Evolutionary conservation across 2,888 invertebrate species (phyloP), one percentile per base, ranked within the genome.

Genomic region (Rotaria socialis): DNA sequence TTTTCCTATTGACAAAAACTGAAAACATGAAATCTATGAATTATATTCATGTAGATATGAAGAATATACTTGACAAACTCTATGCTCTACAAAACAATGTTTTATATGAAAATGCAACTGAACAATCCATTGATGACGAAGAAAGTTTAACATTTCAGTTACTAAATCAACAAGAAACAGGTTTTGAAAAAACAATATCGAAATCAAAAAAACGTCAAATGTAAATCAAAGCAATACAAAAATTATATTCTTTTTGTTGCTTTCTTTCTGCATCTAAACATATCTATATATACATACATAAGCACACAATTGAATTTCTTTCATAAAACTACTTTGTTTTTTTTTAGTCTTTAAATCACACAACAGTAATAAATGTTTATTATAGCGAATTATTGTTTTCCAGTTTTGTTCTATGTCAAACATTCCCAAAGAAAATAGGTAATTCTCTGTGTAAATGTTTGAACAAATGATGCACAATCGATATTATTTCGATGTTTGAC

Each of bases 351-450:
- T 55, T 67, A 19, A 22, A 56, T 24, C 5, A 14, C 56, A 56
- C 24, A 56, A 56, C 8, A 56, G 56, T 24, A 56, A 56, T 56
- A 56, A 56, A 19, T 67, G 27, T 27, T 35, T 67, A 14, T 67
- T 19, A 67, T 2, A 41, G 14, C 35, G 55, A 55, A 22, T 8
- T 55, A 22, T 55, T 6, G 22, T 55, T 22, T 55, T 55, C 22
- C 5, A 22, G 2, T 55, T 55, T 55, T 55, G 22, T 55, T 55
- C 55, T 55, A 55, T 22, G 22, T 55, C 55, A 67, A 67, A 67
- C 67, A 67, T 35, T 67, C 67, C 67, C 67, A 67, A 35, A 67
- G 67, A 67, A 67, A 67, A 67, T 67, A 67, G 35, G 35, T 67
- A 35, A 67, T 67, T 67, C 35, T 14, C 5, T 67, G 67, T 35